phyloP scores from a whole-genome alignment of 1,140 invertebrate genomes.

The Maconellicoccus hirsutus region DNA sequence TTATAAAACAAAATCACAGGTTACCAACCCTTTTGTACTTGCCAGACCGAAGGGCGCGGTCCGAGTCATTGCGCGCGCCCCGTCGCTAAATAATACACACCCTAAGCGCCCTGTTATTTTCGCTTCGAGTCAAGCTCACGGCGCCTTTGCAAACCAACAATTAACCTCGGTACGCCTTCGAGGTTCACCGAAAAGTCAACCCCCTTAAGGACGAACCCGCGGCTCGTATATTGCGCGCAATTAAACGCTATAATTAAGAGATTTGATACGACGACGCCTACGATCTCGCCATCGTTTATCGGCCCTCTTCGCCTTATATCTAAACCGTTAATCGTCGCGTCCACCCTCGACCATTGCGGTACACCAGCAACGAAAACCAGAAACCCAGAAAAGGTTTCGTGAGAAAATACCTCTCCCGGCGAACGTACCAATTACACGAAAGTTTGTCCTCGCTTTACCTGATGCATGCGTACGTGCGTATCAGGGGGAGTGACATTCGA shows the following conservation, averaged over 20 bases:
- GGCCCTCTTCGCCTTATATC: not conserved
- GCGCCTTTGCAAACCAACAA: conserved; percentile 21
- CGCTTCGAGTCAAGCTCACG: not conserved
- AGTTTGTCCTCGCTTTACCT: too few relatives aligned
- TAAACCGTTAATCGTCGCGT: conserved; percentile 9
- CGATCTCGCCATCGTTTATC: not conserved
- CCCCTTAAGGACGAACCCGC: not conserved
- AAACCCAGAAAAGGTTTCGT: too few relatives aligned
- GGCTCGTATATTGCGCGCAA: not conserved
- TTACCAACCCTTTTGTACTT: too few relatives aligned
- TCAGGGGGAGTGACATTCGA: too few relatives aligned
- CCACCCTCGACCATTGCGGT: too few relatives aligned
- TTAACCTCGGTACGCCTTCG: not conserved
- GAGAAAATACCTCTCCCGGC: too few relatives aligned
- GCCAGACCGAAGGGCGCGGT: too few relatives aligned
- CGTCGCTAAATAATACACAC: conserved; percentile 8
- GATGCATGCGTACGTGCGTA: too few relatives aligned
- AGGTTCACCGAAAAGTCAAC: not conserved
- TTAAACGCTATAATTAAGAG: conserved; percentile 22
- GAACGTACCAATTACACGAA: too few relatives aligned
- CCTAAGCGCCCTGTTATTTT: not conserved
- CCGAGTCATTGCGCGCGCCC: not conserved
- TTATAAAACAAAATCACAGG: too few relatives aligned
- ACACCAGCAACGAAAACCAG: too few relatives aligned
- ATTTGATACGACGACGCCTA: conserved; percentile 16